Base-by-base conservation (phyloP, 2,113 vertebrate genomes). In the Bombycilla garrulus region DNA sequence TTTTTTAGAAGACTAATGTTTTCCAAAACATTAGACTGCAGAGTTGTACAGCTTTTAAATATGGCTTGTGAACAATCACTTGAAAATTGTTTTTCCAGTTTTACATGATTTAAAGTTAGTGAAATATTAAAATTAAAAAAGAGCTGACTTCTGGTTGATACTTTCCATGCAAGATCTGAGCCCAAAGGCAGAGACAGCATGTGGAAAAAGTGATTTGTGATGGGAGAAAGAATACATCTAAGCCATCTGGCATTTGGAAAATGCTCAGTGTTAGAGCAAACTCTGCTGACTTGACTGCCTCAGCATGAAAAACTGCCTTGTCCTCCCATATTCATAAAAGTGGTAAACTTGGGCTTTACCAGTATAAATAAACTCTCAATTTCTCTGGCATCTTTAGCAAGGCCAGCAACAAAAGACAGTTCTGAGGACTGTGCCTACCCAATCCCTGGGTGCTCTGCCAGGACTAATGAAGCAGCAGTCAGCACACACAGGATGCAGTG, bases 141-240 rank as follows among this genome's bases (percentile, higher is more conserved):
- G 44, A 42, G 35, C 56, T 81, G 66, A 81, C 57, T 95, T 91
- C 58, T 62, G 36, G 13, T 62, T 85, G 67, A 23, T 88, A 80
- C 70, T 91, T 89, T 95, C 70, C 81, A 73, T 77, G 29, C 45
- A 80, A 88, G 50, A 76, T 54, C 24, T 58, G 38, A 95, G 81
- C 62, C 70, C 47, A 89, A 79, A 89, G 54, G 62, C 74, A 93
- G 57, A 86, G 47, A 85, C 26, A 77, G 54, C 66, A 80, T 73
- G 74, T 80, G 79, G 87, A 94, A 94, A 64, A 90, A 88, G 81
- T 91, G 81, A 92, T 89, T 80, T 94, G 74, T 66, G 65, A 90
- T 8, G 33, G 66, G 42, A 79, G 50, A 22, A 42, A 87, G 66
- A 94, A 89, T 29, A 90, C 31, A 70, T 78, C 74, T 82, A 86